Evolutionary conservation across 1,140 invertebrate genomes (phyloP), one percentile per base, ranked within the genome.

Genomic region (Fopius arisanus): DNA sequence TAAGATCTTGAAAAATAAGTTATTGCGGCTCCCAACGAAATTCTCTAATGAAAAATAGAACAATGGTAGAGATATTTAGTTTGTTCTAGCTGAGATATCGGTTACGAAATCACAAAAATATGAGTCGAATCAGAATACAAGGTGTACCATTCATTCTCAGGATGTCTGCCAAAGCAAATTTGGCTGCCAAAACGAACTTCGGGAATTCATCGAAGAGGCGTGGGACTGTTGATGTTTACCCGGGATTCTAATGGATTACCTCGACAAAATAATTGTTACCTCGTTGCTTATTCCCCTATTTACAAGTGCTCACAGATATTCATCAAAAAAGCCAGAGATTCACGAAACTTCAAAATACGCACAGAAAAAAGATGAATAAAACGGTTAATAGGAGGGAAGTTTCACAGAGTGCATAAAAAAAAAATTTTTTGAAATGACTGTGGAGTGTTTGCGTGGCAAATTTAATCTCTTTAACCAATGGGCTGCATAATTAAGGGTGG

Each of bases 121-220:
- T 74, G 74, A 77, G 77, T 70, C 72, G 67, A 69, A 76, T 43
- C 76, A 74, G 78, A 83, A 79, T 73, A 43, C 74, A 12, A 63
- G 75, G 72, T 72, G 41, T n/a, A 73, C 21, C 31, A 72, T 74
- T 73, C 41, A 29, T 48, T 26, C 68, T 63, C 41, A 28, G 67
- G 62, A 31, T 12, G 76, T 54, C 78, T 86, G 84, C 84, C 84
- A 86, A 78, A 83, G 83, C 79, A 77, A 78, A 84, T 83, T 86
- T 86, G 84, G 84, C 83, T 77, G 76, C n/a, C n/a, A n/a, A n/a
- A n/a, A n/a, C n/a, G n/a, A n/a, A 77, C 77, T 78, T 83, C 70
- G 80, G 74, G 71, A 84, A 81, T 81, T 76, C 70, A 73, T 37
- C 65, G 67, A 70, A 73, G 70, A 68, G 54, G 23, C 21, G 19